These are phyloP conservation scores for Dromaius novaehollandiae DNA, from an alignment of 2,113 vertebrate genomes.

Conservation along the genomic window DNA sequence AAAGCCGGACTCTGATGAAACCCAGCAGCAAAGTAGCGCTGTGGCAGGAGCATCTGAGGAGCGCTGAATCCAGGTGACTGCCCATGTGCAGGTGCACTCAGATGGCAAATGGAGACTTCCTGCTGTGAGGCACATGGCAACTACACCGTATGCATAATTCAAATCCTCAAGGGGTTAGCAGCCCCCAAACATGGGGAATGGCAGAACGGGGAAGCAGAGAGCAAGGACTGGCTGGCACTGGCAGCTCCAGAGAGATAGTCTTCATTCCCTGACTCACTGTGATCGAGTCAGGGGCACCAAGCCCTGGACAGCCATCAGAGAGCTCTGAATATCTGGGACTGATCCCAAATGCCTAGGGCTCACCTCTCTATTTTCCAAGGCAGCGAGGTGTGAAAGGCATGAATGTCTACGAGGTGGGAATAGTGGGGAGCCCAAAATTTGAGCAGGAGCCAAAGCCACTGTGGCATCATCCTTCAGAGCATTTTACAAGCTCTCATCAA, in stretches of 20 bases:
- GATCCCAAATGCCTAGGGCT: neutral
- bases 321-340: neutral
- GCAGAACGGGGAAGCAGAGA: neutral
- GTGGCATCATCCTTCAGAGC: neutral
- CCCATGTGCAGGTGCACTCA: neutral
- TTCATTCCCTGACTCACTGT: neutral
- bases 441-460: neutral
- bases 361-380: neutral
- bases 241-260: neutral
- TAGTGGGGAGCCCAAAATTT: neutral
- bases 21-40: neutral
- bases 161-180: neutral
- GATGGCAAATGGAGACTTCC: neutral
- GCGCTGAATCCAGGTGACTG: neutral
- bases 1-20: neutral
- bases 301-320: neutral
- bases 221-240: neutral
- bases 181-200: neutral
- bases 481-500: neutral
- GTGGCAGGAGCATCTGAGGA: accelerated
- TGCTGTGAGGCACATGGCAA: neutral
- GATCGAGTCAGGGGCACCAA: neutral
- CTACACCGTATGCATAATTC: neutral
- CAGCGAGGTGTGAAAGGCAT: neutral
- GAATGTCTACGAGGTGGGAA: neutral